Conservation (phyloP, 2,888 invertebrate species). For the Phyllotreta striolata region DNA sequence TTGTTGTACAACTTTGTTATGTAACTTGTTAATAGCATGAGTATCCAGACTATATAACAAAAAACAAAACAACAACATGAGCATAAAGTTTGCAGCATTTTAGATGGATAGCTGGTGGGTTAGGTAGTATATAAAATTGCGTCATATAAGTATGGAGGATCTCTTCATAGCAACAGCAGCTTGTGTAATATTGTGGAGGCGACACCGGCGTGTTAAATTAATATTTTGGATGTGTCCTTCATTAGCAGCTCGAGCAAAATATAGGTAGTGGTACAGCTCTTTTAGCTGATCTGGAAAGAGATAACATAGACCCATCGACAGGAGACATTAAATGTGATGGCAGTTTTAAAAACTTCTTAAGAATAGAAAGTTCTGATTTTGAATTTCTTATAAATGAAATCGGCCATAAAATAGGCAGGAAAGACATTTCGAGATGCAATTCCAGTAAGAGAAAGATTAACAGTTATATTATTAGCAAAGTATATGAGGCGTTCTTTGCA, state of each 20-base stretch:
- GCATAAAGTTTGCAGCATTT: no score
- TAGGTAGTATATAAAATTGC: conserved; percentile 15
- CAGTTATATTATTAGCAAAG: no score
- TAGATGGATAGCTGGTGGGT: conserved; percentile 8
- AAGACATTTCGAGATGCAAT: conserved; percentile 34
- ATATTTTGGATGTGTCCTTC: no score
- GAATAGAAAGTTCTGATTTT: conserved; percentile 33
- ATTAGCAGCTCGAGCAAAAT: no score
- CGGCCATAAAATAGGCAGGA: conserved; percentile 33
- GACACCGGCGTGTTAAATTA: no score
- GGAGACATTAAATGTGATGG: background rate
- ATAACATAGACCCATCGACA: conserved; percentile 1
- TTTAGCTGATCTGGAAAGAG: background rate
- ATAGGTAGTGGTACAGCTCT: no score
- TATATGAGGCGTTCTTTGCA: no score
- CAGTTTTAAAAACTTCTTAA: conserved; percentile 28
- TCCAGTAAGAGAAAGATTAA: conserved; percentile 24
- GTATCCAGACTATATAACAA: no score
- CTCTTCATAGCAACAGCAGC: conserved; percentile 16
- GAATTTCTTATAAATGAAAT: conserved; percentile 35
- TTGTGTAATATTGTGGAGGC: conserved; percentile 15
- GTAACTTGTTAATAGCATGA: no score
- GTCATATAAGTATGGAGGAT: conserved; percentile 16
- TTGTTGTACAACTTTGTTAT: no score
- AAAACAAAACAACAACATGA: no score